Conservation (phyloP, 2,888 invertebrate species). For the Geophilus truncorum region DNA sequence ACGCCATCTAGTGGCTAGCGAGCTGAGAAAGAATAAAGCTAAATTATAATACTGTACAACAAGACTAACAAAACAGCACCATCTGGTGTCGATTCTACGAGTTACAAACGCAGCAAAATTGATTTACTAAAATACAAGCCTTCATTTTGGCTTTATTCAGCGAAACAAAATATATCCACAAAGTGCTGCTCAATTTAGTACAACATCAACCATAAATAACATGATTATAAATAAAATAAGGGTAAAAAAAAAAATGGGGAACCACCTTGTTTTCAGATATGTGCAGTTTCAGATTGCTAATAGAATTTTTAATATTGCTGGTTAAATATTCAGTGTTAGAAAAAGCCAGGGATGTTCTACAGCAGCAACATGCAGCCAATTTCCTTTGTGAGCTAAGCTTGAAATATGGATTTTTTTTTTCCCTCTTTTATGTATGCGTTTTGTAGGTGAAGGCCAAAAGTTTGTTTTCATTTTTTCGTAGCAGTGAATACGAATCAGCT, state of each 20-base stretch:
- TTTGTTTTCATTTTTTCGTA: not conserved
- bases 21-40: too few relatives aligned
- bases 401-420: not conserved
- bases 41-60: too few relatives aligned
- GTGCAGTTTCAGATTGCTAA: not conserved
- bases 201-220: not conserved
- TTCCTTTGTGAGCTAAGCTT: not conserved
- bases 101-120: too few relatives aligned
- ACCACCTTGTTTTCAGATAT: not conserved
- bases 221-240: too few relatives aligned
- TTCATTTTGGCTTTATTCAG: too few relatives aligned
- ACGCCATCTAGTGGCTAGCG: too few relatives aligned
- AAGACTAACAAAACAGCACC: too few relatives aligned
- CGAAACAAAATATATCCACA: too few relatives aligned
- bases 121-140: too few relatives aligned
- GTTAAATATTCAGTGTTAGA: not conserved
- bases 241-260: not conserved
- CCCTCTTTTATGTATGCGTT: not conserved
- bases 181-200: not conserved
- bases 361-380: not conserved
- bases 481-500: not conserved
- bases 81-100: too few relatives aligned
- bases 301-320: not conserved
- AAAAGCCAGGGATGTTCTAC: not conserved
- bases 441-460: not conserved